These are phyloP conservation scores for Rhinella marina DNA, from an alignment of 2,797 vertebrate species.

Conservation along the genomic window DNA sequence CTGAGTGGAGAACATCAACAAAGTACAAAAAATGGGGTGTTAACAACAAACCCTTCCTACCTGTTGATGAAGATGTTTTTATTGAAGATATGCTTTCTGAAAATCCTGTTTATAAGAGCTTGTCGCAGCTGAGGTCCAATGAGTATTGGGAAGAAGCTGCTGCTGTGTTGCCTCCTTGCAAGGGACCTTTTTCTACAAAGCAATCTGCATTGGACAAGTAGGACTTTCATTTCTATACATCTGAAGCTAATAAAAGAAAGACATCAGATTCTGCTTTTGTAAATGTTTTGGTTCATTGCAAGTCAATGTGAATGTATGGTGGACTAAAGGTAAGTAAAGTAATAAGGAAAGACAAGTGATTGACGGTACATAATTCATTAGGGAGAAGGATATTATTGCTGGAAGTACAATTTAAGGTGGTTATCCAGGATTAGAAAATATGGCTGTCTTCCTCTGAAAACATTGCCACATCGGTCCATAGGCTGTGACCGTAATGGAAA, in stretches of 20 bases:
- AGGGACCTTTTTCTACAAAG: not conserved
- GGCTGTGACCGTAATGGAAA: too few species aligned
- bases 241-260: not conserved
- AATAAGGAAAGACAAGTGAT: too few species aligned
- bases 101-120: constrained; percentile 48
- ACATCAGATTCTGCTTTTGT: not conserved
- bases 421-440: too few species aligned
- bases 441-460: too few species aligned
- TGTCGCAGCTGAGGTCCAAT: constrained; percentile 44
- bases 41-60: not conserved
- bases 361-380: too few species aligned
- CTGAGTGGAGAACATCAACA: constrained; percentile 9
- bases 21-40: constrained; percentile 40
- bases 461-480: too few species aligned
- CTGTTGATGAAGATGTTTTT: constrained; percentile 43
- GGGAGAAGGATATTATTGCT: too few species aligned
- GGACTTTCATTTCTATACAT: not conserved
- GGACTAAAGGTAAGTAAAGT: too few species aligned
- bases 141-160: constrained; percentile 60
- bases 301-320: too few species aligned
- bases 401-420: too few species aligned
- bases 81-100: constrained; percentile 57
- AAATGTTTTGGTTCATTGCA: not conserved
- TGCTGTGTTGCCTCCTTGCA: constrained; percentile 43
- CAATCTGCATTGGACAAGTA: not conserved